Percentiles rank a stretch among this genome's conserved stretches.
These are phyloP conservation scores for Arctia plantaginis DNA, from an alignment of 2,888 invertebrate genomes.

Conservation along the genomic window DNA sequence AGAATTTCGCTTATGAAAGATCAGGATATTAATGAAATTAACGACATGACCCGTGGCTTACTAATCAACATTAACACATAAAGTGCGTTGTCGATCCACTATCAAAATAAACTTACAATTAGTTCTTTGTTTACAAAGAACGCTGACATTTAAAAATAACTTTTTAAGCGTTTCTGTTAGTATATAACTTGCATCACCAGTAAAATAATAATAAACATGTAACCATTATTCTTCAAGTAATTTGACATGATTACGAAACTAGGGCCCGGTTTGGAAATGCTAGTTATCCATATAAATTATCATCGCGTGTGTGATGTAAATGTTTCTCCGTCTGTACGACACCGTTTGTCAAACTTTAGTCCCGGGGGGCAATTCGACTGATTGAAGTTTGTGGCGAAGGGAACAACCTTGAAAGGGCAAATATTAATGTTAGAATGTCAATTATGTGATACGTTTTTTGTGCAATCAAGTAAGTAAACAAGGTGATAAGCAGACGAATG, in stretches of 20 bases:
- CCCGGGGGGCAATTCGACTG: conserved; percentile 21
- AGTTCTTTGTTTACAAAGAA: not conserved
- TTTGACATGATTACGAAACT: conserved; percentile 51
- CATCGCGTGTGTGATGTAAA: conserved; percentile 52
- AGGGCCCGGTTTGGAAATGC: conserved; percentile 28
- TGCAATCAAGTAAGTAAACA: not conserved
- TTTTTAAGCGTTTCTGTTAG: not conserved
- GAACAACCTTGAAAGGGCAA: not conserved
- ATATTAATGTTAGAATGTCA: not conserved
- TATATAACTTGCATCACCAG: conserved; percentile 23
- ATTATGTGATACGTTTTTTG: not conserved
- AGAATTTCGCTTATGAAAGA: too few relatives aligned
- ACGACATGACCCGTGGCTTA: not conserved
- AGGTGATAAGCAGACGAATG: not conserved
- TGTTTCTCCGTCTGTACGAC: conserved; percentile 38
- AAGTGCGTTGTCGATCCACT: not conserved
- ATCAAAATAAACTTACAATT: not conserved
- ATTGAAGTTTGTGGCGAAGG: conserved; percentile 26
- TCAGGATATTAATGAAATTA: not conserved
- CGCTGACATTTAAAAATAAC: conserved; percentile 5
- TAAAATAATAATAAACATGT: conserved; percentile 45
- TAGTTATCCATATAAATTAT: conserved; percentile 53
- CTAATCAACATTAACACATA: not conserved
- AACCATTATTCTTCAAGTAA: conserved; percentile 42
- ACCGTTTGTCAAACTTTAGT: conserved; percentile 48